Evolutionary conservation across 2,888 invertebrate genomes (phyloP).

Genomic region (Lamproptera curius): DNA sequence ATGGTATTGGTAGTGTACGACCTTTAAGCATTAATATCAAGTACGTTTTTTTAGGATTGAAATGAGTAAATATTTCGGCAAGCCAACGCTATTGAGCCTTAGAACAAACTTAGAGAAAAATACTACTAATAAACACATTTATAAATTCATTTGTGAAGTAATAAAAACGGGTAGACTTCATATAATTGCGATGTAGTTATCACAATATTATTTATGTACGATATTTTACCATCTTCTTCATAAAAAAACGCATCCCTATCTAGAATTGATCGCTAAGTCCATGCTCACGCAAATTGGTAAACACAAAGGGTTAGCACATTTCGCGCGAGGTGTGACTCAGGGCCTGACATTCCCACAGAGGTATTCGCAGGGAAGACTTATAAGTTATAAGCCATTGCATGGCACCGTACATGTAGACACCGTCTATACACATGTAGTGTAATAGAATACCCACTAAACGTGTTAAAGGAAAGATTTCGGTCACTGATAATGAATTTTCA

Average conservation of each 20-base stretch:
- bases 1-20: constrained; percentile 13
- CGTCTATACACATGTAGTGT: too few relatives aligned
- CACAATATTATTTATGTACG: too few relatives aligned
- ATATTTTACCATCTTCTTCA: too few relatives aligned
- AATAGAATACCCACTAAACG: too few relatives aligned
- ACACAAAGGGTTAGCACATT: constrained; percentile 52
- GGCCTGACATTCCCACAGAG: constrained; percentile 65
- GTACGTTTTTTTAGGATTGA: constrained; percentile 3
- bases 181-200: too few relatives aligned
- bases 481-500: constrained; percentile 39
- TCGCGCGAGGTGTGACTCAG: constrained; percentile 55
- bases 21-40: constrained; percentile 16
- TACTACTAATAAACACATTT: too few relatives aligned
- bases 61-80: too few relatives aligned
- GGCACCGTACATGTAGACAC: constrained; percentile 41
- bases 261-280: constrained; percentile 29
- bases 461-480: constrained; percentile 24
- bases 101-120: too few relatives aligned
- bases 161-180: too few relatives aligned
- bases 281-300: constrained; percentile 33
- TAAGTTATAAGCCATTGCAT: constrained; percentile 62
- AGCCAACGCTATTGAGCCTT: too few relatives aligned
- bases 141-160: too few relatives aligned
- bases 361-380: constrained; percentile 63
- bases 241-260: constrained; percentile 21